phyloP scores from a whole-genome alignment of 2,797 vertebrate species.

The Diplodus sargus region DNA sequence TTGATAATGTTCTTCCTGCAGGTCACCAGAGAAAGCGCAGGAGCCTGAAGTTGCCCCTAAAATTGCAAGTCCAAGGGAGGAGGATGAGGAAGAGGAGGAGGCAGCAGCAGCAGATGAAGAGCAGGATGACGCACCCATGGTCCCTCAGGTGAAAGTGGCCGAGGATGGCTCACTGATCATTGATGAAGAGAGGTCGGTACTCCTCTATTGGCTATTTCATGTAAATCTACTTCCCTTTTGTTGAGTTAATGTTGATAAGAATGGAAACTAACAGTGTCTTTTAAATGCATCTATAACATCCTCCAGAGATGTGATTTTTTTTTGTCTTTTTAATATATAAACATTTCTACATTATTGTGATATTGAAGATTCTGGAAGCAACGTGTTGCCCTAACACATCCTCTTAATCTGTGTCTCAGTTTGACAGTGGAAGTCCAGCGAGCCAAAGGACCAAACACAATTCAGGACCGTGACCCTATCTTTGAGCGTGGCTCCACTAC shows the following conservation, averaged over 20 bases:
- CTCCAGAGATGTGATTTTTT: not conserved
- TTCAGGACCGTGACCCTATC: conserved; percentile 93
- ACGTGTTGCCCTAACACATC: not conserved
- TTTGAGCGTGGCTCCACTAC: conserved; percentile 98
- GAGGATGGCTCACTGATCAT: conserved; percentile 98
- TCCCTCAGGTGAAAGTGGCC: conserved; percentile 96
- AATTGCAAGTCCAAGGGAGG: conserved; percentile 59
- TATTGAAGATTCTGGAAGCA: not conserved
- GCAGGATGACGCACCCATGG: conserved; percentile 87
- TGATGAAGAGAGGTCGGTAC: conserved; percentile 94
- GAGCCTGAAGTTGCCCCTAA: conserved; percentile 65
- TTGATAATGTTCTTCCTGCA: conserved; percentile 14
- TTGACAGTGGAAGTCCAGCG: conserved; percentile 96
- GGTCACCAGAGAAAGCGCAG: conserved; percentile 59
- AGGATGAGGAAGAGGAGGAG: conserved; percentile 68
- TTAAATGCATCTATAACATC: not conserved
- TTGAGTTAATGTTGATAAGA: not conserved
- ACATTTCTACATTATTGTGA: not conserved
- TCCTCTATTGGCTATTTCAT: not conserved
- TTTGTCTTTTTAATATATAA: not conserved
- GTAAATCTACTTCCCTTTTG: not conserved
- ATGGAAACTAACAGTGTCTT: not conserved
- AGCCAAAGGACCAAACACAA: conserved; percentile 90
- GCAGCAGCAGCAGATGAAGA: conserved; percentile 74
- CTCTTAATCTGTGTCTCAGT: conserved; percentile 78